phyloP scores from a whole-genome alignment of 2,797 vertebrate species.

The Stomatorhinus walkeri region DNA sequence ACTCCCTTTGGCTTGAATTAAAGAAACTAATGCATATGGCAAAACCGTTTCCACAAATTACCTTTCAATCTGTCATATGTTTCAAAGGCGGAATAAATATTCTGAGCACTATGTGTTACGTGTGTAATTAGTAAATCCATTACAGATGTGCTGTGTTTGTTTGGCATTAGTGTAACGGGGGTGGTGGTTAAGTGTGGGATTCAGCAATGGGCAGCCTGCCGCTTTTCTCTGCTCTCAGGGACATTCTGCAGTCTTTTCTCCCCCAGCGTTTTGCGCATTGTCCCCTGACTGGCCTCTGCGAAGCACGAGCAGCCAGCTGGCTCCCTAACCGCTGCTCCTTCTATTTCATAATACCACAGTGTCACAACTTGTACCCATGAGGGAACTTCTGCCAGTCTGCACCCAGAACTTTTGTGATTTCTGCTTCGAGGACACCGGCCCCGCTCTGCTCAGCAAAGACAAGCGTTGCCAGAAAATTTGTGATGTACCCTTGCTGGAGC shows the following conservation, averaged over 20 bases:
- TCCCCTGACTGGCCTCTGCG: background rate
- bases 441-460: background rate
- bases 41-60: background rate
- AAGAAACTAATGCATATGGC: background rate
- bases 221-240: background rate
- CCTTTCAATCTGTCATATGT: background rate
- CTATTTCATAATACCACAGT: background rate
- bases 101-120: background rate
- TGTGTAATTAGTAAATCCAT: constrained; percentile 4
- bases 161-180: background rate
- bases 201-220: background rate
- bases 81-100: constrained; percentile 8
- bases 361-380: background rate
- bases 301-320: constrained; percentile 1
- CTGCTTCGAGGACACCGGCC: background rate
- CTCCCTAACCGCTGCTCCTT: background rate
- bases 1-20: background rate
- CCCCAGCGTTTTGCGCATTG: background rate
- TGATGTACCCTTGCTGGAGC: background rate
- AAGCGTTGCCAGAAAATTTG: background rate
- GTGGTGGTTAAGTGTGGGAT: background rate
- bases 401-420: background rate
- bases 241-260: background rate
- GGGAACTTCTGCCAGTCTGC: background rate
- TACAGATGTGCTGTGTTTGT: background rate